Percentiles rank a stretch among this genome's conserved stretches.
Conservation (phyloP, 2,888 invertebrate genomes). For the Scaeva pyrastri region DNA sequence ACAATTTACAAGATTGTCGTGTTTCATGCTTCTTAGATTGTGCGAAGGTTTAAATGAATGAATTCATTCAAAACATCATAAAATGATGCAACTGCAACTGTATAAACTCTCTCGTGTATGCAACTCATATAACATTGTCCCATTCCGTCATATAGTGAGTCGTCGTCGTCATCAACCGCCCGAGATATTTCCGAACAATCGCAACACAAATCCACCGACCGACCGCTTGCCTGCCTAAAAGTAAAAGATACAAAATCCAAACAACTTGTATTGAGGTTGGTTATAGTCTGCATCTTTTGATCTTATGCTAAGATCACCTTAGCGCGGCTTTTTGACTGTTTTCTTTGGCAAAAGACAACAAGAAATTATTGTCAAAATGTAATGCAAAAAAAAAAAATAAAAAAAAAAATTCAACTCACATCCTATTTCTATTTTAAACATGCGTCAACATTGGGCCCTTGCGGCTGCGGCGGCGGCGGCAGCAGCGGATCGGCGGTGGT, state of each 20-base stretch:
- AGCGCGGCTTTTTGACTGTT: conserved; percentile 50
- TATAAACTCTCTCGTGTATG: neutral
- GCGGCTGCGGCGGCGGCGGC: conserved; percentile 8
- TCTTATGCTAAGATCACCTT: conserved; percentile 68
- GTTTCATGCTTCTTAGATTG: neutral
- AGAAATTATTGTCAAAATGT: conserved; percentile 60
- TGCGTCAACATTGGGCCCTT: conserved; percentile 68
- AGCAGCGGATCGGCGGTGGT: conserved; percentile 9
- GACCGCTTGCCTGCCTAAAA: too few relatives aligned
- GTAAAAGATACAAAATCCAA: conserved; percentile 15
- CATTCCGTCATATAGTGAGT: too few relatives aligned
- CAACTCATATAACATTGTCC: conserved; percentile 46
- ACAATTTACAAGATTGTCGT: neutral
- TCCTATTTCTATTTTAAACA: conserved; percentile 72
- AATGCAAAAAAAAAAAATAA: conserved; percentile 35
- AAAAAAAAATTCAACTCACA: conserved; percentile 45
- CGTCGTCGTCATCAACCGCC: neutral
- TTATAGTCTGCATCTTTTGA: conserved; percentile 51
- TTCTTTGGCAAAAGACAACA: conserved; percentile 63
- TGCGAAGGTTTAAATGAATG: conserved; percentile 10
- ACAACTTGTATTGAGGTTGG: conserved; percentile 8
- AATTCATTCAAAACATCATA: conserved; percentile 63
- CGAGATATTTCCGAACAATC: conserved; percentile 30
- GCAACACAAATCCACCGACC: conserved; percentile 5
- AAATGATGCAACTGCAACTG: conserved; percentile 36